These are phyloP conservation scores for Dicerorhinus sumatrensis DNA, from an alignment of 2,113 vertebrate species.

Conservation along the genomic window DNA sequence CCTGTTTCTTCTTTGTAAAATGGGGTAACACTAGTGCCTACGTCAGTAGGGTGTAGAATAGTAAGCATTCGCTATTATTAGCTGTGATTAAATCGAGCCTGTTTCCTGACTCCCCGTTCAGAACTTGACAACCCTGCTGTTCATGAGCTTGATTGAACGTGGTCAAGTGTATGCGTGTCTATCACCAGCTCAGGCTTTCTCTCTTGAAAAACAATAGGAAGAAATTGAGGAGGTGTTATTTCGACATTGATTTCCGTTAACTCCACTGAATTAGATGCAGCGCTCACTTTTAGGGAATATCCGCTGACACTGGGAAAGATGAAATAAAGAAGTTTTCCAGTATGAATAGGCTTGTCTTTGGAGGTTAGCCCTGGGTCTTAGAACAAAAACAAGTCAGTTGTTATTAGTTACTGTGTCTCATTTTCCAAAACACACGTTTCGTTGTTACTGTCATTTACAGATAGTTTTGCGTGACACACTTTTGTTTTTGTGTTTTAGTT, in stretches of 20 bases:
- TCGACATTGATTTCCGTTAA: background rate
- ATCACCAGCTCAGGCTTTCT: background rate
- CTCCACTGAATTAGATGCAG: background rate
- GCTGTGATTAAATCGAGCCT: background rate
- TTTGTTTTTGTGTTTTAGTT: conserved; percentile 47
- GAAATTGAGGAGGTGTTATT: background rate
- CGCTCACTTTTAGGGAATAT: background rate
- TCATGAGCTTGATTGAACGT: background rate
- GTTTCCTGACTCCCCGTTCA: background rate
- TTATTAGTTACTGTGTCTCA: conserved; percentile 42
- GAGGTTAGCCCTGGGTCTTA: conserved; percentile 16
- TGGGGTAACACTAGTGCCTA: background rate
- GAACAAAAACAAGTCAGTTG: conserved; percentile 44
- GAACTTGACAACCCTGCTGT: background rate
- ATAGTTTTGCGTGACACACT: conserved; percentile 26
- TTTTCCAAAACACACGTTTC: conserved; percentile 61
- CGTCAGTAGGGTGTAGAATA: background rate
- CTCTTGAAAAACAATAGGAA: background rate
- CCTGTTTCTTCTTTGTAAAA: conserved; percentile 16
- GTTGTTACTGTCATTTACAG: background rate
- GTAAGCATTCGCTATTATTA: background rate
- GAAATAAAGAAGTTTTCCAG: background rate
- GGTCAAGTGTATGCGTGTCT: background rate
- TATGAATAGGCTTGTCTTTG: conserved; percentile 51
- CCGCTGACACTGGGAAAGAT: background rate